phyloP scores from a whole-genome alignment of 2,888 invertebrate genomes.

The Rutpela maculata region DNA sequence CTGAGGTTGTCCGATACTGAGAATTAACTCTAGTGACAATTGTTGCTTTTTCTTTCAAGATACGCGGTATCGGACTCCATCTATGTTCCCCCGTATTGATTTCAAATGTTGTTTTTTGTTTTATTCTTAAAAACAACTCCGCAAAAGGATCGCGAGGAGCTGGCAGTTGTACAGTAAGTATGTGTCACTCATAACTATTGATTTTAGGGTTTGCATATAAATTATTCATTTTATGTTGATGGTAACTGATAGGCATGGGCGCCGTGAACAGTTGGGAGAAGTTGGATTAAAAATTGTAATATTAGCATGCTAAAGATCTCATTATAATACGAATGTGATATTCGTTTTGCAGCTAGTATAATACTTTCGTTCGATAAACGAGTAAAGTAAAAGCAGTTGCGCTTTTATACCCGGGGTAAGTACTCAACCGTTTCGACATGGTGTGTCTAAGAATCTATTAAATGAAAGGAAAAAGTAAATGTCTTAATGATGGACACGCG shows the following conservation, averaged over 20 bases:
- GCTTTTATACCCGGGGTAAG: no score
- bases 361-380: no score
- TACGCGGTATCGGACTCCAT: conserved; percentile 27
- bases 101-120: conserved; percentile 26
- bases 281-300: not conserved
- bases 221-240: conserved; percentile 23
- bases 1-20: conserved; percentile 43
- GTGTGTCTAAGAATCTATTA: no score
- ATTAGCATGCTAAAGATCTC: no score
- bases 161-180: not conserved
- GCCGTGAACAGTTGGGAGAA: not conserved
- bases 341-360: no score
- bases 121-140: conserved; percentile 35
- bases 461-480: no score
- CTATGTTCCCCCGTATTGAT: conserved; percentile 36
- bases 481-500: no score
- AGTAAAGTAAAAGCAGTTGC: no score
- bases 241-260: not conserved
- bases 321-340: no score
- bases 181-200: conserved; percentile 25
- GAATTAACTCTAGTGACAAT: conserved; percentile 52
- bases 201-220: conserved; percentile 24
- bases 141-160: conserved; percentile 18
- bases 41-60: conserved; percentile 44
- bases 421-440: no score